phyloP scores from a whole-genome alignment of 1,140 invertebrate genomes.

The Sitophilus oryzae region DNA sequence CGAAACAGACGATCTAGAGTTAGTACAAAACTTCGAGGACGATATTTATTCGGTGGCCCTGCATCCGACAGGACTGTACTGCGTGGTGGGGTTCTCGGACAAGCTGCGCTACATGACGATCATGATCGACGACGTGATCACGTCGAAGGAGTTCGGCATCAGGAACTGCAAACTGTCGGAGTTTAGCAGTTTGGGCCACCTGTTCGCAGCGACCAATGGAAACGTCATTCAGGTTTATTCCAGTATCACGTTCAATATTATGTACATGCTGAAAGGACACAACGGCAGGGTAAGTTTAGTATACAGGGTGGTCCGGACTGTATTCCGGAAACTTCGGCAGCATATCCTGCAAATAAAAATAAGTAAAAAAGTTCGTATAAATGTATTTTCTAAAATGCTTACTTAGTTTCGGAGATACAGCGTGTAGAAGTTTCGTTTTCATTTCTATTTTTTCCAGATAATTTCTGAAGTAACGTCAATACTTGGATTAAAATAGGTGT shows the following conservation, averaged over 20 bases:
- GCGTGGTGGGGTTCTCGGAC: constrained; percentile 84
- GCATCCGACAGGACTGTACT: constrained; percentile 79
- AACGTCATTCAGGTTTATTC: constrained; percentile 76
- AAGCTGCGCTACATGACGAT: constrained; percentile 81
- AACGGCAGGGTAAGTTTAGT: constrained; percentile 62
- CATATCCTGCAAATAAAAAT: no score
- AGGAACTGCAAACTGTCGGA: constrained; percentile 60
- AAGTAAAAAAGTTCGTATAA: no score
- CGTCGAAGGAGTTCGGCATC: constrained; percentile 68
- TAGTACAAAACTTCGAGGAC: constrained; percentile 45
- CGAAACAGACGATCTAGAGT: constrained; percentile 67
- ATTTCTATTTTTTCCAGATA: no score
- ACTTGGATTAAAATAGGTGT: no score
- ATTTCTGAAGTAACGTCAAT: no score
- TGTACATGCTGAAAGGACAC: constrained; percentile 73
- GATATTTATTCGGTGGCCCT: constrained; percentile 46
- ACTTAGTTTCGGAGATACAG: no score
- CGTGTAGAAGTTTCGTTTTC: no score
- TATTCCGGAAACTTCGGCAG: no score
- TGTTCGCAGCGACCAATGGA: constrained; percentile 74
- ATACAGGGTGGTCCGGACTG: no score
- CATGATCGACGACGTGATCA: constrained; percentile 78
- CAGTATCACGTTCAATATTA: constrained; percentile 64
- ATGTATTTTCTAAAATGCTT: no score
- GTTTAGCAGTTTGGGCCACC: constrained; percentile 75